phyloP scores from a whole-genome alignment of 2,888 invertebrate genomes.

The Agrotis puta region DNA sequence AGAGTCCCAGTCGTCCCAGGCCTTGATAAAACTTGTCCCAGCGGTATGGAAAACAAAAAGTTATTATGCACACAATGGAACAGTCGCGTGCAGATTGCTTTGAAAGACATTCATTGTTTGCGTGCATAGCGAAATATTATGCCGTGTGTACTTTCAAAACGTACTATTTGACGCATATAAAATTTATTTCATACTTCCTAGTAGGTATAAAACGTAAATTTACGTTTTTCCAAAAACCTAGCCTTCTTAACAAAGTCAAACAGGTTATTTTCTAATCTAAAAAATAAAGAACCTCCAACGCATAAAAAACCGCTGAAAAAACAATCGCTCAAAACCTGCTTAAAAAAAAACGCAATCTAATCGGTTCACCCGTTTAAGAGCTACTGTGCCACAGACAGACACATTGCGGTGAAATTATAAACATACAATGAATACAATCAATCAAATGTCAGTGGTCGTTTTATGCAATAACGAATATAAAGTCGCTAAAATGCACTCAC shows the following conservation, averaged over 20 bases:
- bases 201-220: too few relatives aligned
- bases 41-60: conserved; percentile 33
- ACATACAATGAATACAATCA: background rate
- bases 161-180: background rate
- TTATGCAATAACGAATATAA: background rate
- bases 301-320: too few relatives aligned
- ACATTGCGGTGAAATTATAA: background rate
- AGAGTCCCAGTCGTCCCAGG: conserved; percentile 1
- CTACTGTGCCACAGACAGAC: too few relatives aligned
- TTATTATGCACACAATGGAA: conserved; percentile 33
- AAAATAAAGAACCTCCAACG: too few relatives aligned
- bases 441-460: background rate
- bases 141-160: conserved; percentile 23
- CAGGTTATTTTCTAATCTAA: too few relatives aligned
- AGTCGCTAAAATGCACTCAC: background rate
- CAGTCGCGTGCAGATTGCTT: conserved; percentile 30
- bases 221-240: too few relatives aligned
- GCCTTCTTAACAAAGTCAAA: too few relatives aligned
- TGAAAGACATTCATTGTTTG: conserved; percentile 29
- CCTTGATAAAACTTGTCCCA: conserved; percentile 29
- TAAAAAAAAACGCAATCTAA: too few relatives aligned
- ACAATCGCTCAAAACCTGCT: too few relatives aligned
- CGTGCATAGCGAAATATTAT: conserved; percentile 24
- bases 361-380: too few relatives aligned
- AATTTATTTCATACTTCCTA: background rate